phyloP scores from a whole-genome alignment of 2,113 vertebrate genomes.

The Etheostoma spectabile region DNA sequence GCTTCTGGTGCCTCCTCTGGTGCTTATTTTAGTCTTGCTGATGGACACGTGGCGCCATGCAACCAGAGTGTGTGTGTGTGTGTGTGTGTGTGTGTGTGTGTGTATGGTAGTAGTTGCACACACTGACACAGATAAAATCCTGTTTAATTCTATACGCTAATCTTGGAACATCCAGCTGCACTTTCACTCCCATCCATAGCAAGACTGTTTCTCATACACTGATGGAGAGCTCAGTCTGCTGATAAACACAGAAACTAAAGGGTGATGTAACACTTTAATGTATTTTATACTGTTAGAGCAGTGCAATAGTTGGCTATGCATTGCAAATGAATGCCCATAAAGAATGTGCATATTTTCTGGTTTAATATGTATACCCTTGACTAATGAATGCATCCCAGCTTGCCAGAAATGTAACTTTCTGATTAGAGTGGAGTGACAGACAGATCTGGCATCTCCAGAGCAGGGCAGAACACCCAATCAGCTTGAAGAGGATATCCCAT shows the following conservation, averaged over 20 bases:
- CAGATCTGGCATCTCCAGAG: not conserved
- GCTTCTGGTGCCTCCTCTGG: conserved; percentile 37
- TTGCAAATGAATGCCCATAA: conserved; percentile 8
- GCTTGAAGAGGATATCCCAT: conserved; percentile 44
- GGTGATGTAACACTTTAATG: conserved; percentile 39
- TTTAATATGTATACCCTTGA: not conserved
- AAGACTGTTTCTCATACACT: conserved; percentile 34
- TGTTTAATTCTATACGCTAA: conserved; percentile 75
- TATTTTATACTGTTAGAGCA: conserved; percentile 12
- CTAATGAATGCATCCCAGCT: not conserved
- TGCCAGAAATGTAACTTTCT: conserved; percentile 7
- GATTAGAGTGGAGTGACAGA: conserved; percentile 22
- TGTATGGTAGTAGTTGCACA: conserved; percentile 24
- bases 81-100: conserved; percentile 7
- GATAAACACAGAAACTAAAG: conserved; percentile 31
- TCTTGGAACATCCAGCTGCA: conserved; percentile 70
- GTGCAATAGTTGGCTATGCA: conserved; percentile 18
- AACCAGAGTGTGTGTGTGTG: conserved; percentile 5
- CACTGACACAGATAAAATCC: conserved; percentile 70
- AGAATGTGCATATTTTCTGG: not conserved
- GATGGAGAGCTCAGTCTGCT: conserved; percentile 36
- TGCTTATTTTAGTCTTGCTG: conserved; percentile 63
- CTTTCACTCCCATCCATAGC: conserved; percentile 43
- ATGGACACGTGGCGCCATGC: conserved; percentile 48
- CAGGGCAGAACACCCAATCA: conserved; percentile 16